Base-by-base conservation (phyloP, 1,140 invertebrate genomes). In the Apis florea region DNA sequence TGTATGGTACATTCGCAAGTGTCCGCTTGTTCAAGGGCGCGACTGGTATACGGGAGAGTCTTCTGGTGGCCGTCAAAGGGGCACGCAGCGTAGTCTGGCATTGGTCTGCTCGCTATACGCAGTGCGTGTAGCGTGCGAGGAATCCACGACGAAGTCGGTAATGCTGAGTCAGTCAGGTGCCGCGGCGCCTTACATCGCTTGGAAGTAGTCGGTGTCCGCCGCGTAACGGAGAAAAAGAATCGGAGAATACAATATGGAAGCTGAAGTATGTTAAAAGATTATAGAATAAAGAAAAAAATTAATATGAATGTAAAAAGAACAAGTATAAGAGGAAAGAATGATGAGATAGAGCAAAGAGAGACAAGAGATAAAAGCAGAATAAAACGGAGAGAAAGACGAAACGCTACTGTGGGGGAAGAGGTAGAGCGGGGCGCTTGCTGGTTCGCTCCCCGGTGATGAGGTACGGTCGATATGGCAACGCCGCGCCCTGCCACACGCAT, bases 401-500 rank as follows among this genome's bases (percentile, higher is more conserved):
- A 24, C 19, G 69, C 2, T n/a, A 51, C 64, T 80, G 40, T 6
- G 17, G 31, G 49, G 13, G 26, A 17, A 54, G 56, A 26, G 61
- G 40, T 19, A 15, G 68, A 54, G 56, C 49, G 64, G 74, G 74
- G 71, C n/a, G 80, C 24, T 79, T 61, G 84, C 63, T 84, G 49
- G 85, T 70, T 83, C 54, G 83, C 77, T 87, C 82, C 78, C 77
- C 82, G 84, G 74, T 83, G 86, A 83, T 79, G 87, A 88, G 82
- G 74, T 67, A 83, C 92, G 92, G 91, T 93, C 92, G 92, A 93
- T 93, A 93, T 92, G 92, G 92, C 92, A 93, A 93, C 92, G 88
- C 82, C 90, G 92, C 90, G 89, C 90, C 88, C 89, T 53, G 77
- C 61, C 79, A 79, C 85, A 80, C 74, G 77, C 82, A 88, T 81